These are phyloP conservation scores for Sylvilagus bachmani DNA, from an alignment of 2,113 vertebrate species.

Conservation along the genomic window DNA sequence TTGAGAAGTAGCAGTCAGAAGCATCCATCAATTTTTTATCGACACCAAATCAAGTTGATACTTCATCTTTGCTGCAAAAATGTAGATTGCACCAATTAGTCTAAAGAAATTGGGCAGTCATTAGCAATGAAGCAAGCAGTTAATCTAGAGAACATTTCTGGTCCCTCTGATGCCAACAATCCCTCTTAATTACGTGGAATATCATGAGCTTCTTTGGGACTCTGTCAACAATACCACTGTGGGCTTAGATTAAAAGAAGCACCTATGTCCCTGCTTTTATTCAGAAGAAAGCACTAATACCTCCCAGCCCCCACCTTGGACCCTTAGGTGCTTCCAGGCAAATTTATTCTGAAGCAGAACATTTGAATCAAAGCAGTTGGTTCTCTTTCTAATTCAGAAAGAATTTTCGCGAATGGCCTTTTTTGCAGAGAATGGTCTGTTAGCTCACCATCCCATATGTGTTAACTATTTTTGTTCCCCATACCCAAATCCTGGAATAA, in stretches of 20 bases:
- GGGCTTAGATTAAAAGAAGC: constrained; percentile 24
- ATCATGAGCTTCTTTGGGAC: constrained; percentile 41
- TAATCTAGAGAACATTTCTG: constrained; percentile 76
- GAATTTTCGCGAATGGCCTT: neutral
- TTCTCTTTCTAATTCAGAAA: constrained; percentile 67
- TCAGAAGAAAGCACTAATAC: neutral
- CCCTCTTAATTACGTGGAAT: constrained; percentile 80
- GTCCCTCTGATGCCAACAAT: constrained; percentile 74
- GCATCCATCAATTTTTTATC: constrained; percentile 86
- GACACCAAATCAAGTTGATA: constrained; percentile 84
- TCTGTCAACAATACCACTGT: constrained; percentile 12
- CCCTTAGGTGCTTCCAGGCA: neutral
- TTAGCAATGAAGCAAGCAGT: constrained; percentile 81
- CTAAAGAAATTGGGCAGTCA: constrained; percentile 82
- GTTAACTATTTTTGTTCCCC: constrained; percentile 11
- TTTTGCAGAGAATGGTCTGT: neutral
- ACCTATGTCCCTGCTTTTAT: constrained; percentile 27
- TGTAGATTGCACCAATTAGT: constrained; percentile 85
- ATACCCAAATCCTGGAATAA: constrained; percentile 38
- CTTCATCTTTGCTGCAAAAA: constrained; percentile 82
- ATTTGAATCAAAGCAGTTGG: constrained; percentile 48
- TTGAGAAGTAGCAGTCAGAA: constrained; percentile 78
- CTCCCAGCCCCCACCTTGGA: neutral
- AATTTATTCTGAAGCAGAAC: constrained; percentile 49
- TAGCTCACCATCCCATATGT: neutral